Evolutionary conservation across 2,113 vertebrate species (phyloP).

Genomic region (Odontesthes bonariensis): DNA sequence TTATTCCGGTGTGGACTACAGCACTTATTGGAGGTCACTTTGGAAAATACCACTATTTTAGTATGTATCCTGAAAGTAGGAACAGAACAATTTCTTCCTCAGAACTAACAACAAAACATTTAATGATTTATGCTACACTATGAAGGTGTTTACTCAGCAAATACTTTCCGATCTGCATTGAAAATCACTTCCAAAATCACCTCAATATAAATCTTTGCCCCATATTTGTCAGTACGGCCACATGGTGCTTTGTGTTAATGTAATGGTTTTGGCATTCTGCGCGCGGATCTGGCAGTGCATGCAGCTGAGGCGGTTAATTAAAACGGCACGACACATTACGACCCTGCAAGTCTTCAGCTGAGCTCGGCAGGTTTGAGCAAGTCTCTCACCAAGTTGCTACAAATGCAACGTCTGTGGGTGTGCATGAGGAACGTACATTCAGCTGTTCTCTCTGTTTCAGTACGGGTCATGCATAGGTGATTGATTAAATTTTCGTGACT

Average conservation of each 20-base stretch:
- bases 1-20: no score
- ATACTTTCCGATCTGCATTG: not conserved
- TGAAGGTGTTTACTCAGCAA: not conserved
- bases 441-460: conserved; percentile 11
- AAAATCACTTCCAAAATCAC: conserved; percentile 10
- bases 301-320: conserved; percentile 38
- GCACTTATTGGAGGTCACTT: no score
- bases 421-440: conserved; percentile 15
- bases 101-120: not conserved
- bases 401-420: conserved; percentile 13
- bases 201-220: conserved; percentile 20
- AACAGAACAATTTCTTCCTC: not conserved
- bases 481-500: conserved; percentile 44
- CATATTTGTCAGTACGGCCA: conserved; percentile 28
- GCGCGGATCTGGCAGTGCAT: conserved; percentile 23
- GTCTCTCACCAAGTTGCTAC: conserved; percentile 27
- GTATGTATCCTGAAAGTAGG: no score
- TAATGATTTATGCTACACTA: not conserved
- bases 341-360: conserved; percentile 51
- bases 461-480: conserved; percentile 22
- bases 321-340: conserved; percentile 41
- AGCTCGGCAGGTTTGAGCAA: conserved; percentile 61
- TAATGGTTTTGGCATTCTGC: conserved; percentile 31
- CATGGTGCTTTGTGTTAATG: conserved; percentile 34
- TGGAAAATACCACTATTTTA: not conserved